Evolutionary conservation across 2,797 vertebrate species (phyloP).

Genomic region (Anisognathus igniventris): DNA sequence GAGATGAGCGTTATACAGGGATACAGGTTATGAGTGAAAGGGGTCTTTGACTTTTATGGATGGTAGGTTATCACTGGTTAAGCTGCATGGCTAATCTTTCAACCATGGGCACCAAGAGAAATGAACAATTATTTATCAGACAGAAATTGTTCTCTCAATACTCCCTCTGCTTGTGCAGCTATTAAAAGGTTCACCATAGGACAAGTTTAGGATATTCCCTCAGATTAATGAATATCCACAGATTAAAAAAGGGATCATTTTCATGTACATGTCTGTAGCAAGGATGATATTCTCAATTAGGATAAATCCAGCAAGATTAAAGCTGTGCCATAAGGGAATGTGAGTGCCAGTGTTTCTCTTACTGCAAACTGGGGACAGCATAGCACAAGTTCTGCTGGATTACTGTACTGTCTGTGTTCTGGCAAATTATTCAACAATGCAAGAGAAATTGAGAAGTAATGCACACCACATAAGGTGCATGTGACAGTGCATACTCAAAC

Average conservation of each 20-base stretch:
- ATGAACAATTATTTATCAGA: neutral
- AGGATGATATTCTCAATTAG: neutral
- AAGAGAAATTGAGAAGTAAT: slow-evolving; percentile 29
- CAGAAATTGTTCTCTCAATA: neutral
- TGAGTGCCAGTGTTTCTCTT: neutral
- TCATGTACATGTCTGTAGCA: neutral
- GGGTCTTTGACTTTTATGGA: neutral
- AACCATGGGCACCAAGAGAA: neutral
- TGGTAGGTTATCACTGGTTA: neutral
- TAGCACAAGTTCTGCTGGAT: neutral
- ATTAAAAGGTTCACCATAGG: neutral
- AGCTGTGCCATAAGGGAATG: neutral
- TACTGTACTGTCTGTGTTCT: neutral
- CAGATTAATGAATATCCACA: slow-evolving; percentile 15
- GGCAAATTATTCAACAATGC: neutral
- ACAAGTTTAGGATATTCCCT: neutral
- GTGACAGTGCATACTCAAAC: slow-evolving; percentile 16
- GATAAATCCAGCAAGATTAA: neutral
- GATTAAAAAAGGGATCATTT: neutral
- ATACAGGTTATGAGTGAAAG: neutral
- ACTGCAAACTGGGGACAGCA: neutral
- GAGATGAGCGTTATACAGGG: neutral
- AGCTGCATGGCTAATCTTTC: neutral
- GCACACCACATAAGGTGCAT: neutral
- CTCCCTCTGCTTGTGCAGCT: neutral